Conservation (phyloP, 2,113 vertebrate species). For the Gavialis gangeticus region DNA sequence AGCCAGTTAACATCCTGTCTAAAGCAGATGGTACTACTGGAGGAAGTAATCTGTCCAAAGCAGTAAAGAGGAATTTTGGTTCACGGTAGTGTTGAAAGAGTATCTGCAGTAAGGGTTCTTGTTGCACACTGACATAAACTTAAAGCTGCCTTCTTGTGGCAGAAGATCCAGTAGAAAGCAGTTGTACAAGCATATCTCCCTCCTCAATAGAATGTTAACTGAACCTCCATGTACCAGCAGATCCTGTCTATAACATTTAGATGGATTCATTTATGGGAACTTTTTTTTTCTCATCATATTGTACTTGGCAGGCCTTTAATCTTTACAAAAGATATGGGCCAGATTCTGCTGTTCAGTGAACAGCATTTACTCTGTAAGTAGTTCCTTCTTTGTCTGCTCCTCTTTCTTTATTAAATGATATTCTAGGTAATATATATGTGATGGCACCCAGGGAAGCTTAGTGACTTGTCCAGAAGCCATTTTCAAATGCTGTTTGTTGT, state of each 20-base stretch:
- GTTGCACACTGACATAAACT: not conserved
- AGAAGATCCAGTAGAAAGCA: not conserved
- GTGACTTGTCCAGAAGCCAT: not conserved
- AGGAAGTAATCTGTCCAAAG: not conserved
- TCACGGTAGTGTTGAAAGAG: not conserved
- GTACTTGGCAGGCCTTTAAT: not conserved
- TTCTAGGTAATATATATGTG: not conserved
- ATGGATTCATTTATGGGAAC: fast-evolving
- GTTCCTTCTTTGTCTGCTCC: fast-evolving
- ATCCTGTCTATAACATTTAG: not conserved
- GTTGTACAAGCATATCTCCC: not conserved
- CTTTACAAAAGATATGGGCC: not conserved
- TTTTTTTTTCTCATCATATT: not conserved
- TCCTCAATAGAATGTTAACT: not conserved
- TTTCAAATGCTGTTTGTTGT: not conserved
- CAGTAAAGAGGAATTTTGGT: not conserved
- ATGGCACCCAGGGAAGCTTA: fast-evolving
- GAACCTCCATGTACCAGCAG: not conserved
- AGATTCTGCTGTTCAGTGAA: not conserved
- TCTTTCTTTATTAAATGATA: not conserved
- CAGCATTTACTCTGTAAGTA: not conserved
- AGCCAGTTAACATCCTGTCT: not conserved
- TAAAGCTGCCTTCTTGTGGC: not conserved
- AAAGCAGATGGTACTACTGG: not conserved
- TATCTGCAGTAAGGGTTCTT: not conserved